Evolutionary conservation across 1,140 invertebrate genomes (phyloP).

Genomic region (Ceratosolen fusciceps): DNA sequence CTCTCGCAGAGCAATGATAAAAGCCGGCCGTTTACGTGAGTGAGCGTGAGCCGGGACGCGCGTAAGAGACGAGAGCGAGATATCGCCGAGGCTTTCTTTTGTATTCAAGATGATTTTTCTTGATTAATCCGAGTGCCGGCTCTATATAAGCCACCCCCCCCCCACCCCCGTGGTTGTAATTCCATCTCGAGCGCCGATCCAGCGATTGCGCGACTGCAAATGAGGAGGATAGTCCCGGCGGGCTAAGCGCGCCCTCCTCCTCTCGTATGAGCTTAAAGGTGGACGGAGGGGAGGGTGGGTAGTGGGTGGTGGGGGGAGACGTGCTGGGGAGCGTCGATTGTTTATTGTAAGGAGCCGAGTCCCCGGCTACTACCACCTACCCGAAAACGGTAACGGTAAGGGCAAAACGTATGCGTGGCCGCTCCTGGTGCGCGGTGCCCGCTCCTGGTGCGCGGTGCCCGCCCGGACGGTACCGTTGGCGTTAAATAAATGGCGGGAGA

Average conservation of each 20-base stretch:
- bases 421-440: neutral
- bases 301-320: neutral
- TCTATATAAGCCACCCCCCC: conserved; percentile 4
- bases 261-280: conserved; percentile 8
- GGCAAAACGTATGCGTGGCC: neutral
- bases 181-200: conserved; percentile 31
- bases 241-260: neutral
- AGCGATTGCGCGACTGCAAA: conserved; percentile 33
- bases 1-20: too few relatives aligned
- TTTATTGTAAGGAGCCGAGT: too few relatives aligned
- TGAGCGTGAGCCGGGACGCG: too few relatives aligned
- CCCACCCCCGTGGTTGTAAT: conserved; percentile 26
- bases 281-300: too few relatives aligned
- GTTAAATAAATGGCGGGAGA: conserved; percentile 32
- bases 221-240: conserved; percentile 23
- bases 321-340: conserved; percentile 33
- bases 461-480: neutral
- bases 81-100: conserved; percentile 14
- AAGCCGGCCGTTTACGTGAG: too few relatives aligned
- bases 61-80: too few relatives aligned
- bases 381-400: conserved; percentile 21
- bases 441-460: neutral
- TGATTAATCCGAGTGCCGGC: conserved; percentile 27
- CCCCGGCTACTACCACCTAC: conserved; percentile 37
- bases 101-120: conserved; percentile 43